Base-by-base conservation (phyloP, 1,140 invertebrate genomes). In the Cotesia typhae region DNA sequence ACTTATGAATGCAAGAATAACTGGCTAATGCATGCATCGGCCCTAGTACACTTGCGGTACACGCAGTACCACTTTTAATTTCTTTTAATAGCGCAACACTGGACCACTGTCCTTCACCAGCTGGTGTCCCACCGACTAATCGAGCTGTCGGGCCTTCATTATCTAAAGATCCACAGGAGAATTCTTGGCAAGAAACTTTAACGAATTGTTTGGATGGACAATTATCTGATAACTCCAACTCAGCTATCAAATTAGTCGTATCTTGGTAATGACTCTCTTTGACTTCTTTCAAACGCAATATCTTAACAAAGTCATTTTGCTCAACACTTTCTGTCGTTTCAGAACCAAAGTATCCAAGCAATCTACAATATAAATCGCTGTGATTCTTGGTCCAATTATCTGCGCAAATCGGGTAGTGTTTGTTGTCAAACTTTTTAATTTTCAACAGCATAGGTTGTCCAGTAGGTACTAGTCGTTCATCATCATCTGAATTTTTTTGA, bases 21-120 rank as follows among this genome's bases (percentile, higher is more conserved):
- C 89, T 89, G 5, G 89, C 87, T 47, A 91, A 78, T 14, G 87
- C 85, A 86, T 90, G 90, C 76, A 85, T 84, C 2, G 90, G 90
- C 57, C 88, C 85, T 17, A 92, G 75, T n/a, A 91, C 80, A 69
- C 87, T 90, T 4, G 89, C 88, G 4, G 90, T 90, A 74, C 90
- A 91, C 72, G 88, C 84, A 36, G 87, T 82, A 47, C 89, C 88
- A 59, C 81, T 81, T 78, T 87, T 88, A 7, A 83, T 79, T 78
- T 90, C 87, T 60, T 88, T 89, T 3, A 91, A 74, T 3, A 90
- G 76, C 35, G 85, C 87, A 6, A 91, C 87, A 63, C 88, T 90
- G 1, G 89, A 86, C 90, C 89, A 91, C 75, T 90, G 88, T 3
- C 87, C 83, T 74, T 85, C 82, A 37, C 83, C 85, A 37, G 88